Conservation (phyloP, 2,797 vertebrate species). For the Denticeps clupeoides region DNA sequence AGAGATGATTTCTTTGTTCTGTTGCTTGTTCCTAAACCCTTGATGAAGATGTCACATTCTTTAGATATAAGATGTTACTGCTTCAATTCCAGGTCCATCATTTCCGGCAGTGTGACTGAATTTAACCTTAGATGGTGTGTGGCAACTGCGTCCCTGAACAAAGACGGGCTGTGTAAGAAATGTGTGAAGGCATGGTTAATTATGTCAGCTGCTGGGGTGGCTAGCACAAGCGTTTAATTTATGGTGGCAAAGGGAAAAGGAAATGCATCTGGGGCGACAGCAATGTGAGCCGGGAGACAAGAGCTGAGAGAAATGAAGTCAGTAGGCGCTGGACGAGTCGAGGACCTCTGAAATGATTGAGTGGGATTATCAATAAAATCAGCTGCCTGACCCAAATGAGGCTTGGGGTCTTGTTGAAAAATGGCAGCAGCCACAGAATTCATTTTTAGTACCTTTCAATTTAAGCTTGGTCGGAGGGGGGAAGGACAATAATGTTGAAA, state of each 20-base stretch:
- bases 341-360: constrained; percentile 60
- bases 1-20: no score
- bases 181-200: constrained; percentile 38
- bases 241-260: constrained; percentile 28
- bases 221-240: constrained; percentile 33
- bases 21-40: background rate
- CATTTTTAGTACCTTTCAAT: background rate
- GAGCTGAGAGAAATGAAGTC: constrained; percentile 32
- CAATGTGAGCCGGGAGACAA: constrained; percentile 27
- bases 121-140: constrained; percentile 10
- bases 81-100: no score
- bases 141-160: constrained; percentile 17
- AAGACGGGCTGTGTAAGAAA: constrained; percentile 23
- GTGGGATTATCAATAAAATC: constrained; percentile 58
- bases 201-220: constrained; percentile 33
- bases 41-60: background rate
- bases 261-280: constrained; percentile 21
- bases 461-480: background rate
- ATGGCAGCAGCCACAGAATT: background rate
- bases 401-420: background rate
- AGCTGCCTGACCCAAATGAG: constrained; percentile 16
- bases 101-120: constrained; percentile 7
- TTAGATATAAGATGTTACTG: background rate
- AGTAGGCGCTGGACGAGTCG: constrained; percentile 52
- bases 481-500: background rate